Conservation (phyloP, 2,888 invertebrate species). For the Eupithecia dodoneata region DNA sequence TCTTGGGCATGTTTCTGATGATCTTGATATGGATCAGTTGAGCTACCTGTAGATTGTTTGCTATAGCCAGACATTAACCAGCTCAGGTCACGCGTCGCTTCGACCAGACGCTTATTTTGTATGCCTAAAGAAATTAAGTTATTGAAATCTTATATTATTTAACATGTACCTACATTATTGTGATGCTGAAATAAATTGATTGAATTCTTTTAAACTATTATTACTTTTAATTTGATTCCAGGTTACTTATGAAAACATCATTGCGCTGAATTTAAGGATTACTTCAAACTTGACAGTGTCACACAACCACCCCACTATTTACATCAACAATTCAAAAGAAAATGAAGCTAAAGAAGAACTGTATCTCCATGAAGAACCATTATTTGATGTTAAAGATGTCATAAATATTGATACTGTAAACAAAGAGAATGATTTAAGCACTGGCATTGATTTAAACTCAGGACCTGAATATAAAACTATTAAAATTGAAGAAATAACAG, state of each 20-base stretch:
- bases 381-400: not conserved
- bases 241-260: not conserved
- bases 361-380: not conserved
- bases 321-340: not conserved
- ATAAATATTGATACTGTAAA: not conserved
- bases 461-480: not conserved
- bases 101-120: too few relatives aligned
- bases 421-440: not conserved
- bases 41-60: too few relatives aligned
- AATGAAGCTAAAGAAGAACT: slow-evolving; percentile 3
- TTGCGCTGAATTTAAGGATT: not conserved
- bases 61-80: too few relatives aligned
- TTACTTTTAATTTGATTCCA: not conserved
- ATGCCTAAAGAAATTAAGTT: too few relatives aligned
- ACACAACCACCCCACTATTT: not conserved
- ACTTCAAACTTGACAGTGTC: not conserved
- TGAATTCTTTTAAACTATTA: not conserved
- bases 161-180: too few relatives aligned
- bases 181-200: too few relatives aligned
- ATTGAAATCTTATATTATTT: too few relatives aligned
- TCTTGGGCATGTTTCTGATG: too few relatives aligned
- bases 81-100: too few relatives aligned
- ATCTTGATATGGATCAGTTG: too few relatives aligned
- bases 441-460: not conserved
- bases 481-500: not conserved